Evolutionary conservation across 2,888 invertebrate genomes (phyloP), one percentile per base, ranked within the genome.

Genomic region (Agrochola lychnidis): DNA sequence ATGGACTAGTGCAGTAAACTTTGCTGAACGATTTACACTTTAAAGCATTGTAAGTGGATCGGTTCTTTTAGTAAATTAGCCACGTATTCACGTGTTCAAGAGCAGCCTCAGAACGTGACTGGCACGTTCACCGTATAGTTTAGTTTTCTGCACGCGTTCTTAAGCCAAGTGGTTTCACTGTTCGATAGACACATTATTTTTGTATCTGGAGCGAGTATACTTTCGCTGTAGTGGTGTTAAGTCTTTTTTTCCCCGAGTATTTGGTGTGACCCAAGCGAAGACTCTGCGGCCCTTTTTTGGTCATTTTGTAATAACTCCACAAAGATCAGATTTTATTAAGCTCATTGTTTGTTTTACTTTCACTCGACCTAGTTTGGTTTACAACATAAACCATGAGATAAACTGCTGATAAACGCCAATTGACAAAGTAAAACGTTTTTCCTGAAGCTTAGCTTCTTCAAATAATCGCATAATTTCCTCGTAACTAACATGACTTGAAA

Each of bases 141-240:
- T 91, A 88, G 90, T 94, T 94, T 84, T 91, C 93, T 88, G 88
- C 84, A 78, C 90, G 90, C 92, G 93, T 93, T 89, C 88, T 89
- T 89, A 85, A 89, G 62, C 62, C 86, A 89, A 90, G 88, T 89
- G 91, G 91, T 96, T 95, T 96, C 95, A 94, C 95, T 94, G 90
- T 91, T 92, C 91, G 90, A 94, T 93, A 93, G 92, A 92, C 89
- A 91, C 91, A 92, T 94, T 93, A 92, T 92, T 92, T 90, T 93
- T 87, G 91, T 94, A 94, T 93, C 91, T 94, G 89, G 93, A 93
- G 91, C 93, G 87, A 88, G 89, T 88, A 89, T 86, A 94, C 95
- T 95, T 95, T 95, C 95, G 93, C 94, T 91, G 75, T 76, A 86
- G 84, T 87, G 74, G 80, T 79, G 73, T 87, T 85, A 87, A 84